phyloP scores from a whole-genome alignment of 1,140 invertebrate genomes.

The Drosophila pectinifera region DNA sequence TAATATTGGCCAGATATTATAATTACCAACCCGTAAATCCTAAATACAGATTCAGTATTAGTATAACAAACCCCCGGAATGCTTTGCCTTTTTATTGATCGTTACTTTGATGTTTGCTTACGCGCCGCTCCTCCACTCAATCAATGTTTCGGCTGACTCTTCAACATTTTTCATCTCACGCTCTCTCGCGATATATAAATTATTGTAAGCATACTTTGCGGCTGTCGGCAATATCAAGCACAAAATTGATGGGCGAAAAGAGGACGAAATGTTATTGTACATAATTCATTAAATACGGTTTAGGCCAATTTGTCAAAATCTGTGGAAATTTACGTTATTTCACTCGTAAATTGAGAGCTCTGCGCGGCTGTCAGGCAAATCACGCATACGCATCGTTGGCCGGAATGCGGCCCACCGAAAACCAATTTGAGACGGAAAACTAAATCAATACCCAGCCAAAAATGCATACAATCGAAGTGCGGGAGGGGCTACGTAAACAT shows the following conservation, averaged over 20 bases:
- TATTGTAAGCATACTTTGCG: slow-evolving; percentile 39
- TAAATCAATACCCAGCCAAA: slow-evolving; percentile 44
- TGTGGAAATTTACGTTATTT: slow-evolving; percentile 42
- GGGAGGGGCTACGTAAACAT: slow-evolving; percentile 24
- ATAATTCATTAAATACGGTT: slow-evolving; percentile 51
- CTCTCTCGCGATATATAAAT: slow-evolving; percentile 20
- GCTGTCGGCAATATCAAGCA: slow-evolving; percentile 29
- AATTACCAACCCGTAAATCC: not conserved
- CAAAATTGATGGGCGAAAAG: slow-evolving; percentile 38
- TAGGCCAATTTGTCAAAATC: slow-evolving; percentile 51
- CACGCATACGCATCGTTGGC: slow-evolving; percentile 31
- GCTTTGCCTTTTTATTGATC: slow-evolving; percentile 2
- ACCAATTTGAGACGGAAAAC: slow-evolving; percentile 43
- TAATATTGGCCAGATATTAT: too few species aligned
- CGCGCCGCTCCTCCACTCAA: not conserved
- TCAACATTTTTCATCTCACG: slow-evolving; percentile 6
- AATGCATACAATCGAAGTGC: slow-evolving; percentile 32
- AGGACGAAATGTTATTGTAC: slow-evolving; percentile 33
- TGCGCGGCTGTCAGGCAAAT: slow-evolving; percentile 36
- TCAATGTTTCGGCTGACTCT: slow-evolving; percentile 11
- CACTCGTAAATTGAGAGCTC: slow-evolving; percentile 55
- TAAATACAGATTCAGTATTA: not conserved
- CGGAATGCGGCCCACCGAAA: slow-evolving; percentile 3
- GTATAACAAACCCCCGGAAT: not conserved
- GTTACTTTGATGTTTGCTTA: slow-evolving; percentile 3